A percentile compares a stretch with the other conserved stretches of the same genome.
These are phyloP conservation scores for Bufotes viridis DNA, from an alignment of 2,797 vertebrate species.

Conservation along the genomic window DNA sequence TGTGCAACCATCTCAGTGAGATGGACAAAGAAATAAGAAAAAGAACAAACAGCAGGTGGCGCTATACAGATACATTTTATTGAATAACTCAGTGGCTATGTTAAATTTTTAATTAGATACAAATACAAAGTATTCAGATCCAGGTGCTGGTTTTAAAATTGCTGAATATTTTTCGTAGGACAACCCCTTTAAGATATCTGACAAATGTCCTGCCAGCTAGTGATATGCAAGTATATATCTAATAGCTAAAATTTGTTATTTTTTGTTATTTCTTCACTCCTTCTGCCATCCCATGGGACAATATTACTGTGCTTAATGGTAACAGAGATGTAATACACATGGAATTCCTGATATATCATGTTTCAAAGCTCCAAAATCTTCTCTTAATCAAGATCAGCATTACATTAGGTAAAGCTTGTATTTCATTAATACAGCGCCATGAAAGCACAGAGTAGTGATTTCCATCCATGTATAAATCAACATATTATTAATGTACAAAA, in stretches of 20 bases:
- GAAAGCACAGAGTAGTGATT: neutral
- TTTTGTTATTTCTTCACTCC: neutral
- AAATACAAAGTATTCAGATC: no score
- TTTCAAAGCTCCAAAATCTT: neutral
- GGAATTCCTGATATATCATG: neutral
- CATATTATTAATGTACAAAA: neutral
- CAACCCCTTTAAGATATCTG: no score
- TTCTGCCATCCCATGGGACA: neutral
- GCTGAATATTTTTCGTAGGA: no score
- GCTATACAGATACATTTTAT: no score
- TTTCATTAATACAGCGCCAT: neutral
- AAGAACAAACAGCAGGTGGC: no score
- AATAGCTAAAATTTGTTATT: neutral
- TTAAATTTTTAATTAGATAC: no score
- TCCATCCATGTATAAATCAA: neutral
- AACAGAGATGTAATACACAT: neutral
- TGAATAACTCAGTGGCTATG: no score
- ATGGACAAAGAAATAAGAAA: no score
- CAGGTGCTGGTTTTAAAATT: no score
- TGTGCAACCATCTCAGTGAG: no score
- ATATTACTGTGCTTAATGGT: neutral
- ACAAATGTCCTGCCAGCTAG: no score
- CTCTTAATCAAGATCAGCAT: neutral
- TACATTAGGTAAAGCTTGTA: conserved; percentile 9
- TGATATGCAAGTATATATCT: neutral